Evolutionary conservation across 2,888 invertebrate species (phyloP).

Genomic region (Cybosia mesomella): DNA sequence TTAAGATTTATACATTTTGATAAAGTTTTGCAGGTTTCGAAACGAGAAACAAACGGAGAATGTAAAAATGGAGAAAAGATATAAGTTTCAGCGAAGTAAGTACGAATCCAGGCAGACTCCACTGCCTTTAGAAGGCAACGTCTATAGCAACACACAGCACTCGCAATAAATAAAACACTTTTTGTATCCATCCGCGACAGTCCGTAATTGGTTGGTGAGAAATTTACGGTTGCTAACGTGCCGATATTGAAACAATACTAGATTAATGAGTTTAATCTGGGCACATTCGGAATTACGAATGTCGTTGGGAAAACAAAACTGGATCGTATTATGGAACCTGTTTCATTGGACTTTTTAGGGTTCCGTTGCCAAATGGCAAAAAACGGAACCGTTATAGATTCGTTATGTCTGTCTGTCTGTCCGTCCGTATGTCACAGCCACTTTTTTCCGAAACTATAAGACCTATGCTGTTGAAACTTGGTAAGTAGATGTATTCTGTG

Average conservation of each 20-base stretch:
- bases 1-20: no score
- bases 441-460: no score
- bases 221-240: constrained; percentile 66
- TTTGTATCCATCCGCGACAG: constrained; percentile 55
- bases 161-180: constrained; percentile 61
- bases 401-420: no score
- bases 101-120: neutral
- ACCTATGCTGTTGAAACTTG: no score
- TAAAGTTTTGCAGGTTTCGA: neutral
- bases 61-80: neutral
- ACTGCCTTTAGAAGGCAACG: neutral
- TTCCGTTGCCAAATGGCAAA: no score
- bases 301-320: constrained; percentile 24
- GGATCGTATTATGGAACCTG: constrained; percentile 48
- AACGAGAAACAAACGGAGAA: neutral
- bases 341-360: constrained; percentile 9
- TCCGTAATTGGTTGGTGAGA: constrained; percentile 62
- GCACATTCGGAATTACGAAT: constrained; percentile 47
- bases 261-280: constrained; percentile 70
- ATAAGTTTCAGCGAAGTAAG: neutral
- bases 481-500: no score
- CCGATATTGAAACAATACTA: constrained; percentile 66
- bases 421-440: no score
- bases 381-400: no score
- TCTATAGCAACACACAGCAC: constrained; percentile 18